These are phyloP conservation scores for Papilio protenor DNA, from an alignment of 2,888 invertebrate genomes.

Conservation along the genomic window DNA sequence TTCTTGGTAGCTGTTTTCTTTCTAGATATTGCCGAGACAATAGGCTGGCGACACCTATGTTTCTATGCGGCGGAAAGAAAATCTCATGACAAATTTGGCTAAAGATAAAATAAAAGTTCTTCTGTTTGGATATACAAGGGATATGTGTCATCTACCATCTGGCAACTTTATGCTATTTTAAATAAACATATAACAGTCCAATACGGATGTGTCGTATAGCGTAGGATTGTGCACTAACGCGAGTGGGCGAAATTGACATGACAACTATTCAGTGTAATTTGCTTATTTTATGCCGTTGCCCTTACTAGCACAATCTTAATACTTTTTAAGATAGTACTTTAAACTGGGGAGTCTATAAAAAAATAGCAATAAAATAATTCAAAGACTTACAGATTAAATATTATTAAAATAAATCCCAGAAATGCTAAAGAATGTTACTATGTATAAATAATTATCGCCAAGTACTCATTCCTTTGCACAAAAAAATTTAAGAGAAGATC, in stretches of 20 bases:
- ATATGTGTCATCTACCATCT: background rate
- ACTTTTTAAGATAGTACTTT: background rate
- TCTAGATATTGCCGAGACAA: no score
- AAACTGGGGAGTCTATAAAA: background rate
- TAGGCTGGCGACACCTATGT: no score
- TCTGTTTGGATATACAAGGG: no score
- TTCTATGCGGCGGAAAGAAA: no score
- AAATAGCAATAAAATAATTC: background rate
- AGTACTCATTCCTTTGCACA: background rate
- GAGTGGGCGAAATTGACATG: background rate
- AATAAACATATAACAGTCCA: background rate
- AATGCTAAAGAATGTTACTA: background rate
- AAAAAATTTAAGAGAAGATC: background rate
- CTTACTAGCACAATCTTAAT: background rate
- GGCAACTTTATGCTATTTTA: background rate
- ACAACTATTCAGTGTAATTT: background rate
- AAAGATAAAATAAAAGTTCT: no score
- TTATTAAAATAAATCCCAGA: background rate
- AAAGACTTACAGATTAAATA: background rate
- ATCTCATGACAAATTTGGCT: no score
- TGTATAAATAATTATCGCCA: background rate
- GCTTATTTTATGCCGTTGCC: background rate
- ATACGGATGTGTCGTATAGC: background rate
- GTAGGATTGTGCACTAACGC: constrained; percentile 4
- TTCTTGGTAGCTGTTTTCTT: no score